Percentiles rank a stretch among this genome's conserved stretches.
Evolutionary conservation across 2,888 invertebrate genomes (phyloP).

Genomic region (Drosophila melanosoma): DNA sequence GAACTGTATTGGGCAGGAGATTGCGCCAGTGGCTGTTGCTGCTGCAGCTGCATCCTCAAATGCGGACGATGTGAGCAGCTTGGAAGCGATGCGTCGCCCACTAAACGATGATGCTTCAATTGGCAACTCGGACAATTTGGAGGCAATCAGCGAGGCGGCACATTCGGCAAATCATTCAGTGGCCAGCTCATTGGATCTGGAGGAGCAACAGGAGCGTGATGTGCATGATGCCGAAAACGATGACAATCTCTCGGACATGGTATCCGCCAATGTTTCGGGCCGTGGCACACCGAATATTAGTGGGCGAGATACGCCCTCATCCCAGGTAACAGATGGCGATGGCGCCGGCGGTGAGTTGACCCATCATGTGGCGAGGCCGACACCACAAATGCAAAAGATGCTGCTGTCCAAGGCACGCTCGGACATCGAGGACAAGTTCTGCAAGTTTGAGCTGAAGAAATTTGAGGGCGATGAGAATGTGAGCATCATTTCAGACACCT

Average conservation of each 20-base stretch:
- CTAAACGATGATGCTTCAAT: slow-evolving; percentile 95
- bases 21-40: slow-evolving; percentile 44
- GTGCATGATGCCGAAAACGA: slow-evolving; percentile 87
- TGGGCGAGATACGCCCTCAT: slow-evolving; percentile 97
- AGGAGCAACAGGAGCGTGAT: slow-evolving; percentile 87
- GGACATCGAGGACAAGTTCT: slow-evolving; percentile 99
- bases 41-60: slow-evolving; percentile 58
- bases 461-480: slow-evolving; percentile 96
- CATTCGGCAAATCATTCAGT: slow-evolving; percentile 94
- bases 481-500: slow-evolving; percentile 98
- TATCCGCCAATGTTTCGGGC: slow-evolving; percentile 96
- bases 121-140: slow-evolving; percentile 96
- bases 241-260: slow-evolving; percentile 98
- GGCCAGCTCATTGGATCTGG: slow-evolving; percentile 94
- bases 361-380: slow-evolving; percentile 85
- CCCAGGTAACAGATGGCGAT: slow-evolving; percentile 94
- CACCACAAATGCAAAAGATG: slow-evolving; percentile 87
- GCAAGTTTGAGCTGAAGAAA: slow-evolving; percentile 98
- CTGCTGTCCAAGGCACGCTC: slow-evolving; percentile 92
- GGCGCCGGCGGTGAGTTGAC: slow-evolving; percentile 89
- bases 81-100: slow-evolving; percentile 82
- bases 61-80: slow-evolving; percentile 75
- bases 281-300: slow-evolving; percentile 98
- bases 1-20: slow-evolving; percentile 84
- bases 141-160: slow-evolving; percentile 97